These are phyloP conservation scores for Pimephales promelas DNA, from an alignment of 2,113 vertebrate genomes.

Conservation along the genomic window DNA sequence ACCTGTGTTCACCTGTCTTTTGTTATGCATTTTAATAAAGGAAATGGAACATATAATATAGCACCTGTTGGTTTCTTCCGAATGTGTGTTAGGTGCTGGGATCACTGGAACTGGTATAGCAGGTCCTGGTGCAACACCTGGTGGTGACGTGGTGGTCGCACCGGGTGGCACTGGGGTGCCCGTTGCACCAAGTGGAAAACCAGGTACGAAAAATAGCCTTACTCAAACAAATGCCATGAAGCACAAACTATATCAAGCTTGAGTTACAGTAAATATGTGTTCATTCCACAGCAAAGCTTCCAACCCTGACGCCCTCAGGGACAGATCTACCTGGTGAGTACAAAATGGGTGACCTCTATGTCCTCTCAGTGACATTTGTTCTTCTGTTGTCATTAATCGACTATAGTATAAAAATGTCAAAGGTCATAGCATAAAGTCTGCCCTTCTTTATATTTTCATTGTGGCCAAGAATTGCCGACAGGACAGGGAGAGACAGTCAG, in stretches of 20 bases:
- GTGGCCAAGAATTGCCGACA: too few relatives aligned
- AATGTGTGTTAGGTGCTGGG: conserved; percentile 35
- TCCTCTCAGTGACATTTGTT: too few relatives aligned
- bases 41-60: background rate
- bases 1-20: background rate
- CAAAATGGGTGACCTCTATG: background rate
- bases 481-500: too few relatives aligned
- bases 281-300: conserved; percentile 65
- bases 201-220: conserved; percentile 58
- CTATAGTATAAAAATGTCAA: background rate
- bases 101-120: conserved; percentile 64
- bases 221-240: background rate
- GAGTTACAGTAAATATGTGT: conserved; percentile 22
- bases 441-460: too few relatives aligned
- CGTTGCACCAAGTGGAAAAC: conserved; percentile 55
- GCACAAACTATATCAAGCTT: background rate
- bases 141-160: conserved; percentile 17
- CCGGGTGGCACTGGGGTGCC: conserved; percentile 64
- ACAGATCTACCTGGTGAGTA: conserved; percentile 70
- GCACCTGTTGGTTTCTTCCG: background rate
- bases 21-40: background rate
- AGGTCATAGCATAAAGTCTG: too few relatives aligned
- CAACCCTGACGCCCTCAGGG: conserved; percentile 53
- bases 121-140: conserved; percentile 63
- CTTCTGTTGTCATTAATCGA: background rate